phyloP scores from a whole-genome alignment of 2,888 invertebrate species.

The Drosophila putrida region DNA sequence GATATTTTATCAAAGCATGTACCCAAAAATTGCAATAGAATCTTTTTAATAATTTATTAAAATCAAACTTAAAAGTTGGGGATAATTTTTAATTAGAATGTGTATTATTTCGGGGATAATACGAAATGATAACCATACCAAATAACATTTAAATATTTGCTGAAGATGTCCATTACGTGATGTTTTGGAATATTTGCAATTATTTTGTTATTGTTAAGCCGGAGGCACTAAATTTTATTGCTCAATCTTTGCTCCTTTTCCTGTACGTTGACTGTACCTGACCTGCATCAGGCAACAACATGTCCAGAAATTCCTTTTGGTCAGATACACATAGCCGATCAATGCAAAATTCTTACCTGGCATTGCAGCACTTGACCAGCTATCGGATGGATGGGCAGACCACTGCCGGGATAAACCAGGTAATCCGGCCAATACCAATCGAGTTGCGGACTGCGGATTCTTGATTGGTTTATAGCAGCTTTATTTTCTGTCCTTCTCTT shows the following conservation, averaged over 20 bases:
- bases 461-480: constrained; percentile 3
- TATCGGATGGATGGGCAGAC: not conserved
- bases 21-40: too few relatives aligned
- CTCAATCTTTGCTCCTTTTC: not conserved
- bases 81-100: too few relatives aligned
- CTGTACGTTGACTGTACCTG: constrained; percentile 18
- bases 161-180: not conserved
- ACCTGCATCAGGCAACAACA: constrained; percentile 43
- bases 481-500: not conserved
- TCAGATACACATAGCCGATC: constrained; percentile 5
- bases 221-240: constrained; percentile 51
- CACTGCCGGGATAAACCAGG: constrained; percentile 22
- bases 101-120: too few relatives aligned
- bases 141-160: too few relatives aligned
- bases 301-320: constrained; percentile 19
- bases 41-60: too few relatives aligned
- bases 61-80: too few relatives aligned
- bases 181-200: constrained; percentile 3
- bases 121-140: too few relatives aligned
- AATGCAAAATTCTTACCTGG: constrained; percentile 39
- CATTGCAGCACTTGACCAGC: constrained; percentile 33
- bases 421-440: constrained; percentile 6
- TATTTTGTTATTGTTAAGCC: constrained; percentile 16
- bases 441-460: not conserved
- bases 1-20: too few relatives aligned